Conservation (phyloP, 1,140 invertebrate genomes). For the Lasaia peninsularis region DNA sequence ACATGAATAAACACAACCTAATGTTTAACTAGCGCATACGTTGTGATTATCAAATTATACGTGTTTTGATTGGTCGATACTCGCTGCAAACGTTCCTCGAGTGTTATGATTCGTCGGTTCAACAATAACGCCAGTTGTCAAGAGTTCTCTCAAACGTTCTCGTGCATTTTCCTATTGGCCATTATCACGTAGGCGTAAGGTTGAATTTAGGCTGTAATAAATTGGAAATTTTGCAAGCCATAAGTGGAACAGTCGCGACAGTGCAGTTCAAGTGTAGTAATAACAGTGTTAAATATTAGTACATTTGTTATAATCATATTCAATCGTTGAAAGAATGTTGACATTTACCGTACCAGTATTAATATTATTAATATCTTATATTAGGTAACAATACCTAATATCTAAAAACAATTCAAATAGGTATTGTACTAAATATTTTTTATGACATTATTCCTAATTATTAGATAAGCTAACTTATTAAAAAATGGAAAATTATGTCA, state of each 20-base stretch:
- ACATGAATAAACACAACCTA: constrained; percentile 22
- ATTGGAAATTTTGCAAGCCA: constrained; percentile 14
- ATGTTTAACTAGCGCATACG: constrained; percentile 41
- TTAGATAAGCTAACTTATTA: no score
- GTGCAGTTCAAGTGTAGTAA: constrained; percentile 57
- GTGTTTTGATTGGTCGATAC: constrained; percentile 64
- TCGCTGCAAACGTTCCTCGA: constrained; percentile 36
- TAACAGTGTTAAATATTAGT: constrained; percentile 53
- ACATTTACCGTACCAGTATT: no score
- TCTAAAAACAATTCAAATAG: no score
- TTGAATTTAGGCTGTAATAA: constrained; percentile 17
- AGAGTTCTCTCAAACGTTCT: constrained; percentile 56
- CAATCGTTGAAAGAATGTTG: constrained; percentile 27
- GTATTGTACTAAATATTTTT: no score
- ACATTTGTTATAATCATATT: constrained; percentile 54
- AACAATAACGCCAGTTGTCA: constrained; percentile 58
- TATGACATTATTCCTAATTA: no score
- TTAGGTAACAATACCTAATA: no score
- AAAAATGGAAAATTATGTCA: no score
- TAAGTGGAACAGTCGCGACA: constrained; percentile 31
- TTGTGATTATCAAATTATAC: constrained; percentile 56
- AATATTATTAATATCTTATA: no score
- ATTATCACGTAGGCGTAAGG: constrained; percentile 25
- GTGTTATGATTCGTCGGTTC: constrained; percentile 58
- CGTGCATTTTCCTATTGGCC: constrained; percentile 10